phyloP scores from a whole-genome alignment of 2,888 invertebrate genomes.

The Crocallis elinguaria region DNA sequence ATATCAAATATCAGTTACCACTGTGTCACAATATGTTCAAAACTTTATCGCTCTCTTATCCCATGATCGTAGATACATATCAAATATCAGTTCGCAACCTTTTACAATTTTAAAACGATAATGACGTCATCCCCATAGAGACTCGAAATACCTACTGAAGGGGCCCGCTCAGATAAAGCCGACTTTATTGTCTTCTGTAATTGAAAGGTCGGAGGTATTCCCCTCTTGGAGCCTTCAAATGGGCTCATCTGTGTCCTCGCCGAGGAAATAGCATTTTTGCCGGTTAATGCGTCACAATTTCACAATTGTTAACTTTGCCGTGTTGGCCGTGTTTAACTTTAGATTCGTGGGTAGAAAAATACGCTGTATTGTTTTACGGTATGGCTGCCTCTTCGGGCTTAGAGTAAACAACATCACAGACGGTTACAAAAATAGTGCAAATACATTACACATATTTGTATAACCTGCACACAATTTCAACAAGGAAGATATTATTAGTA shows the following conservation, averaged over 20 bases:
- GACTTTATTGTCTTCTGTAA: slow-evolving; percentile 79
- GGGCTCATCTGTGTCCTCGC: slow-evolving; percentile 64
- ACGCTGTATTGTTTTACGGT: background rate
- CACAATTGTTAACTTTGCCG: slow-evolving; percentile 45
- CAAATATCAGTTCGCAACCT: slow-evolving; percentile 19
- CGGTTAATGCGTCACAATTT: slow-evolving; percentile 54
- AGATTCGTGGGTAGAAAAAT: slow-evolving; percentile 3
- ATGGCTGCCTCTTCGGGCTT: background rate
- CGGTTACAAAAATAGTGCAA: background rate
- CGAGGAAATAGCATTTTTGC: slow-evolving; percentile 64
- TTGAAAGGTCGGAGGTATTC: slow-evolving; percentile 75
- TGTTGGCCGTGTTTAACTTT: slow-evolving; percentile 35
- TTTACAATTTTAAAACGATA: slow-evolving; percentile 28
- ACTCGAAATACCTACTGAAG: slow-evolving; percentile 33
- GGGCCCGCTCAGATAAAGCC: slow-evolving; percentile 65
- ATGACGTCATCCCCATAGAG: slow-evolving; percentile 29
- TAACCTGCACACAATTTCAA: no score
- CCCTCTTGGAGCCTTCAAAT: slow-evolving; percentile 65
- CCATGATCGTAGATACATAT: slow-evolving; percentile 6
- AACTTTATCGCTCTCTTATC: background rate
- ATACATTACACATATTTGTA: no score
- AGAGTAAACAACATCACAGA: no score
- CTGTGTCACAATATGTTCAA: background rate
- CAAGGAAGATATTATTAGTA: no score
- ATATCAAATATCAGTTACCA: no score